Conservation (phyloP, 2,797 vertebrate genomes). For the Crenuchus spilurus region DNA sequence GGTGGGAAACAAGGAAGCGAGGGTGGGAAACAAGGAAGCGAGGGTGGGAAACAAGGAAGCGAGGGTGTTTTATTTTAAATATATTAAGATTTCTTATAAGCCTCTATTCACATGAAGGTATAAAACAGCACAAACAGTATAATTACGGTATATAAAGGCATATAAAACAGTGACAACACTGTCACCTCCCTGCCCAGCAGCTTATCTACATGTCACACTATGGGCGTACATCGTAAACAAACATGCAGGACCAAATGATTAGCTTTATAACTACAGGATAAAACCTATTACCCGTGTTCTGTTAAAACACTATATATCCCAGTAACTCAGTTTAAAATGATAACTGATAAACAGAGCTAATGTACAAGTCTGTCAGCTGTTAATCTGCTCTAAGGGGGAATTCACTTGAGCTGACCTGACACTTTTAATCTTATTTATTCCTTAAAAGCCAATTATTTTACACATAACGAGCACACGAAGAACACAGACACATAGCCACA, state of each 20-base stretch:
- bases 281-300: neutral
- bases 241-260: neutral
- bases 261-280: neutral
- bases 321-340: neutral
- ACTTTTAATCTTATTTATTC: neutral
- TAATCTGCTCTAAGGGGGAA: neutral
- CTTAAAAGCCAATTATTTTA: neutral
- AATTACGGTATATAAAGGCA: neutral
- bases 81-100: too few species aligned
- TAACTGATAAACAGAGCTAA: neutral
- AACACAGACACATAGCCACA: neutral
- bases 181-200: neutral
- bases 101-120: too few species aligned
- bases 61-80: too few species aligned
- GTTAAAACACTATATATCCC: neutral
- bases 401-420: neutral
- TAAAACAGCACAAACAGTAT: too few species aligned
- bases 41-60: too few species aligned
- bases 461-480: neutral
- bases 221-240: constrained; percentile 20
- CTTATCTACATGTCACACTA: neutral
- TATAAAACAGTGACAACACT: neutral
- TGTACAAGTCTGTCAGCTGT: neutral
- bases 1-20: too few species aligned
- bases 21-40: too few species aligned